Base-by-base conservation (phyloP, 2,113 vertebrate species). In the Connochaetes taurinus region DNA sequence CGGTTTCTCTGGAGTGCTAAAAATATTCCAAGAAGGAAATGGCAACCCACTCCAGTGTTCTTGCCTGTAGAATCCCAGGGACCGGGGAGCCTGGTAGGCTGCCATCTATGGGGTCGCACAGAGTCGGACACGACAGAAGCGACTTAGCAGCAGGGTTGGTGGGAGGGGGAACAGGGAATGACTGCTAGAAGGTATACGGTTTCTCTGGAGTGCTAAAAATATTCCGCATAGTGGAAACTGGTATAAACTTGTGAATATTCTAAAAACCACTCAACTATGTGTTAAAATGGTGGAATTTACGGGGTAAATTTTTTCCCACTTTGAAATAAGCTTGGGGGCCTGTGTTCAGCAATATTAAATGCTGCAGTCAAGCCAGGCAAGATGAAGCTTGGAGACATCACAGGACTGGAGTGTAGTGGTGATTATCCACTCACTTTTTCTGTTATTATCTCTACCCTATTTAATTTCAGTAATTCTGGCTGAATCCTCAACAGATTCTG, bases 381-480 rank as follows among this genome's bases (percentile, higher is more conserved):
- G 15, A 25, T 9, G 21, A 95, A 19, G 64, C 60, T 11, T 64
- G 6, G 33, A 74, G 57, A 91, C 4, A 47, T 12, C 29, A n/a
- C 1, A 27, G 45, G 58, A 23, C 5, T 19, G 0, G 1, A 47
- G 55, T 4, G 5, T 7, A 62, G 40, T 13, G 14, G 9, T 31
- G 13, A 6, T 2, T 13, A 29, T 43, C 78, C 36, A 80, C 29
- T 45, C 36, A 64, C 57, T 15, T 91, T 33, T 25, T 90, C 47
- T 25, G 14, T 76, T 57, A 6, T 31, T 36, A 12, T 40, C 52
- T 45, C 40, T 3, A 43, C 33, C 25, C 62, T 3, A 7, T 19
- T 71, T 15, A 78, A 89, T 64, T 87, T 76, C 47, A 43, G 9
- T 21, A 47, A 93, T 52, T 62, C 74, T 67, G 84, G 60, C 3